phyloP scores from a whole-genome alignment of 2,113 vertebrate genomes.

The Phylloscopus trochiloides region DNA sequence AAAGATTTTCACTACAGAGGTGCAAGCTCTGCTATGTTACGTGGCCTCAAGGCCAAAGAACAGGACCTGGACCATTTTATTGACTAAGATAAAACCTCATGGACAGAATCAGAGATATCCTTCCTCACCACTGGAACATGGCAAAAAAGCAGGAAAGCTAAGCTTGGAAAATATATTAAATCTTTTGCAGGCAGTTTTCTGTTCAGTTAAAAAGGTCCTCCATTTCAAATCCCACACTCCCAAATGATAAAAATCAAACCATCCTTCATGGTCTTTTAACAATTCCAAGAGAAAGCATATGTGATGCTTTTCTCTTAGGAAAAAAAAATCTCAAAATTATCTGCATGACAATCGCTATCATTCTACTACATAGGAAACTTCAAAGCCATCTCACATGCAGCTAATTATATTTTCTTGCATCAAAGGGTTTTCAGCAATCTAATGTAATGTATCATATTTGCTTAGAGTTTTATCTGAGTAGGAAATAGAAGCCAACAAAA shows the following conservation, averaged over 20 bases:
- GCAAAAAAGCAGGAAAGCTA: neutral
- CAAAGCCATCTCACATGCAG: neutral
- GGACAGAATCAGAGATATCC: neutral
- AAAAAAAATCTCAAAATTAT: neutral
- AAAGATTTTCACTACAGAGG: neutral
- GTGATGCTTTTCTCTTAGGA: neutral
- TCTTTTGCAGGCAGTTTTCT: neutral
- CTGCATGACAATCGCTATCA: neutral
- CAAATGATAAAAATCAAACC: neutral
- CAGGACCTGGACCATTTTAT: neutral
- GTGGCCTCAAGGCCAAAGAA: neutral
- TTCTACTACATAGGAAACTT: neutral
- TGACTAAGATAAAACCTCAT: neutral
- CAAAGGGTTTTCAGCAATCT: slow-evolving; percentile 6
- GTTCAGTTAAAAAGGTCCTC: neutral
- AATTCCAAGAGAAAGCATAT: neutral
- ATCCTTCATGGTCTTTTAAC: neutral
- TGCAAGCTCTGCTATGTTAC: neutral
- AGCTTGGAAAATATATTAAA: neutral
- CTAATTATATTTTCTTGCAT: neutral
- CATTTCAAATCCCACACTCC: neutral
- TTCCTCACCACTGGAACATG: neutral
- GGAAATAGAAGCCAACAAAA: neutral
- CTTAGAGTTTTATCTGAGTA: neutral
- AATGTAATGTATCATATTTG: neutral